A percentile compares a stretch with the other conserved stretches of the same genome.
Evolutionary conservation across 1,140 invertebrate genomes (phyloP).

Genomic region (Harpegnathos saltator): DNA sequence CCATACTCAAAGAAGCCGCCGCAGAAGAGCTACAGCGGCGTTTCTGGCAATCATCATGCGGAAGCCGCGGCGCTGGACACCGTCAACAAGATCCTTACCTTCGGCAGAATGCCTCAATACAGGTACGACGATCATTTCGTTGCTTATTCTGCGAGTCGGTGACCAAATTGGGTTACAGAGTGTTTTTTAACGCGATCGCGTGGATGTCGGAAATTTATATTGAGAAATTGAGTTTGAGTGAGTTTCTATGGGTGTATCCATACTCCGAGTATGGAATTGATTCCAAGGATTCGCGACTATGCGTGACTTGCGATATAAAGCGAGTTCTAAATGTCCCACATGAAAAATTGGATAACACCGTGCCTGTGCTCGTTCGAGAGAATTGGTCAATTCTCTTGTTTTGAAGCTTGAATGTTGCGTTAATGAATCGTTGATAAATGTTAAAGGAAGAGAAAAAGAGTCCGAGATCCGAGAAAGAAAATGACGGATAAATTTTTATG

Average conservation of each 20-base stretch:
- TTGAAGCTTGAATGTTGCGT: too few species aligned
- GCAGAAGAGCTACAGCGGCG: conserved; percentile 89
- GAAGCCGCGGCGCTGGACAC: conserved; percentile 91
- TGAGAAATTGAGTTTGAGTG: conserved; percentile 5
- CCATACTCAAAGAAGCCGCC: conserved; percentile 94
- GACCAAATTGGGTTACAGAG: conserved; percentile 2
- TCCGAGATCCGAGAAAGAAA: too few species aligned
- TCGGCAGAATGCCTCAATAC: conserved; percentile 92
- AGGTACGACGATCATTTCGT: conserved; percentile 87
- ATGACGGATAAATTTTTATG: not conserved
- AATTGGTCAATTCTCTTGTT: too few species aligned
- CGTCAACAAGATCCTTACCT: conserved; percentile 92
- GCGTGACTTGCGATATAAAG: not conserved
- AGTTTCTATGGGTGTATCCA: not conserved
- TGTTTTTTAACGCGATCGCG: conserved; percentile 8
- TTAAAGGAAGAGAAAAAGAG: too few species aligned
- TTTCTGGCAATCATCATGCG: conserved; percentile 87
- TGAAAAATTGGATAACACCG: not conserved
- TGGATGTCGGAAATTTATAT: not conserved
- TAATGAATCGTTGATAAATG: too few species aligned
- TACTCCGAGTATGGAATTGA: not conserved
- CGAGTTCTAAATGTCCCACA: not conserved
- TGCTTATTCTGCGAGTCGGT: conserved; percentile 33
- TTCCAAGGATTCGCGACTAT: conserved; percentile 13
- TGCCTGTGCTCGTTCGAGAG: too few species aligned